phyloP scores from a whole-genome alignment of 2,113 vertebrate species.

The Shinisaurus crocodilurus region DNA sequence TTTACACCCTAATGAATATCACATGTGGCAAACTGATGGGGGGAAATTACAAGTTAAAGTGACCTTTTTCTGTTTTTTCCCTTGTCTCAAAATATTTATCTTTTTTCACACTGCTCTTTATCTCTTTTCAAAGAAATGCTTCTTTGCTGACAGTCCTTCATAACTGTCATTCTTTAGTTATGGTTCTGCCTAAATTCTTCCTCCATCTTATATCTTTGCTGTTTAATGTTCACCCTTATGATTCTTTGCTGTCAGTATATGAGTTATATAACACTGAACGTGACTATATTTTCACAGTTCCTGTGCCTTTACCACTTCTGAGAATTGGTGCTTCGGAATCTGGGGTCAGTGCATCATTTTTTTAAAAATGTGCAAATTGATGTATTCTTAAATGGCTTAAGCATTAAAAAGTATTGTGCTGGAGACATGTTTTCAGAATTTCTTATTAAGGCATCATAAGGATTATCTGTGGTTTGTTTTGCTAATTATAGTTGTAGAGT shows the following conservation, averaged over 20 bases:
- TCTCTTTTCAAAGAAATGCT: neutral
- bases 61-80: neutral
- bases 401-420: neutral
- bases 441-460: neutral
- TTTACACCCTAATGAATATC: constrained; percentile 14
- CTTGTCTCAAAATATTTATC: neutral
- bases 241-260: rapidly evolving
- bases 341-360: neutral
- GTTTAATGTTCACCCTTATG: constrained; percentile 12
- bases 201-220: neutral
- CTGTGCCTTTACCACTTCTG: constrained; percentile 1
- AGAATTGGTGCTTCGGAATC: neutral
- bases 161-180: neutral
- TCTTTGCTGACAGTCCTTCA: neutral
- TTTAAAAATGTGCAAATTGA: constrained; percentile 6
- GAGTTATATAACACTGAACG: neutral
- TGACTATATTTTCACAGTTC: rapidly evolving
- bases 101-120: neutral
- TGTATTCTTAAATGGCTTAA: neutral
- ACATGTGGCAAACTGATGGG: neutral
- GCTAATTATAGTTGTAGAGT: constrained; percentile 4
- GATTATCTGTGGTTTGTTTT: neutral
- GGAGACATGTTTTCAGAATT: neutral
- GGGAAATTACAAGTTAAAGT: neutral
- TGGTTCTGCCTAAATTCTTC: neutral